Evolutionary conservation across 2,888 invertebrate species (phyloP).

Genomic region (Adelognathus sp.): DNA sequence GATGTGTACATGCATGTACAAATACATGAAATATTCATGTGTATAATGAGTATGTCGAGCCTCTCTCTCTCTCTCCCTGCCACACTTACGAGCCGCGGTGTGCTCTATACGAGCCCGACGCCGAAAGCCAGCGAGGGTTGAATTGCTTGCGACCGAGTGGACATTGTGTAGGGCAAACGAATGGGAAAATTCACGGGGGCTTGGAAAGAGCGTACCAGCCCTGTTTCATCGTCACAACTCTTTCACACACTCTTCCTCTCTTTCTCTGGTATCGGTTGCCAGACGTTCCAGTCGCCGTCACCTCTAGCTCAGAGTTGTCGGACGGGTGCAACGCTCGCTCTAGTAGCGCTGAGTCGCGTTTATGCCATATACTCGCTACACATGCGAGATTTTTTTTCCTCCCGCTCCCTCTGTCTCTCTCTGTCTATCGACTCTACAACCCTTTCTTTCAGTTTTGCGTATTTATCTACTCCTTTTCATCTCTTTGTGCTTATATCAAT

Average conservation of each 20-base stretch:
- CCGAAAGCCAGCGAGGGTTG: constrained; percentile 12
- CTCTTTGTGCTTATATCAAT: background rate
- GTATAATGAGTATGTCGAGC: constrained; percentile 10
- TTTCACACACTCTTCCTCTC: too few relatives aligned
- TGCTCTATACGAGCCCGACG: background rate
- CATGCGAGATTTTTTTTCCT: background rate
- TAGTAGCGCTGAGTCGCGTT: constrained; percentile 56
- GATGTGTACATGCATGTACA: background rate
- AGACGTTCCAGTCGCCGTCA: constrained; percentile 41
- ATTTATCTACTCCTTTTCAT: background rate
- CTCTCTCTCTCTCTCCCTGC: constrained; percentile 1
- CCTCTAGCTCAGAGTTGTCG: constrained; percentile 4
- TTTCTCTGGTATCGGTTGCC: constrained; percentile 20
- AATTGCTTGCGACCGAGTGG: constrained; percentile 20
- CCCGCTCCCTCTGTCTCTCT: constrained; percentile 5
- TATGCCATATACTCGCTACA: constrained; percentile 52
- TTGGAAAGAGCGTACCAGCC: background rate
- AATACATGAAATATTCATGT: background rate
- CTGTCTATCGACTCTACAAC: background rate
- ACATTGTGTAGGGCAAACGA: constrained; percentile 42
- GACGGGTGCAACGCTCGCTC: constrained; percentile 63
- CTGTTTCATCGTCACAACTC: background rate
- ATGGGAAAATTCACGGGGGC: constrained; percentile 29
- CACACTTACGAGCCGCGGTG: too few relatives aligned
- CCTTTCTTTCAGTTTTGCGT: background rate